phyloP scores from a whole-genome alignment of 2,888 invertebrate genomes.

The Phania funesta region DNA sequence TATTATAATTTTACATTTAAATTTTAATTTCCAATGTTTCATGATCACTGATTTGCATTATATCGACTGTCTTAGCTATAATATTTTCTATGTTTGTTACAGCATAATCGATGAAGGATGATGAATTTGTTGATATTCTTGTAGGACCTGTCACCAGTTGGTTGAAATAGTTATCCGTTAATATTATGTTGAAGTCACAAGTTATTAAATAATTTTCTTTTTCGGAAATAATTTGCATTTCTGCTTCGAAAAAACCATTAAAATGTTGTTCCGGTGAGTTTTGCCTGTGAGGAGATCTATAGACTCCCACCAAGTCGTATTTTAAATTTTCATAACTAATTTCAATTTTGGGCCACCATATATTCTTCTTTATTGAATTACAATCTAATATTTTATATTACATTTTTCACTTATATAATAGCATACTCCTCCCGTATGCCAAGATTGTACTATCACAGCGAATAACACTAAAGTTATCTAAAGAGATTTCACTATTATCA shows the following conservation, averaged over 20 bases:
- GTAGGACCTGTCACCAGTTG: neutral
- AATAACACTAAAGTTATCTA: neutral
- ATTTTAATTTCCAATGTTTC: neutral
- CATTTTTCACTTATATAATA: neutral
- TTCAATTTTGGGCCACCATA: neutral
- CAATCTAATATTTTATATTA: neutral
- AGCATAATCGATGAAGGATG: neutral
- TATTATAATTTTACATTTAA: neutral
- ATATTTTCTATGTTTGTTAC: neutral
- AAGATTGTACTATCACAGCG: slow-evolving; percentile 4
- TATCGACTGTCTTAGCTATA: neutral
- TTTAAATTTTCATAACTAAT: neutral
- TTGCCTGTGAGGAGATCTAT: slow-evolving; percentile 6
- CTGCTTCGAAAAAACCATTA: slow-evolving; percentile 5
- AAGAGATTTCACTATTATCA: neutral
- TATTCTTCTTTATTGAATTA: neutral
- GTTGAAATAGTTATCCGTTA: neutral
- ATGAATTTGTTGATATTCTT: neutral
- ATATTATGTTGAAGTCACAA: neutral
- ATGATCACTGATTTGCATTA: neutral
- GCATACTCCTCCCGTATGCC: slow-evolving; percentile 22
- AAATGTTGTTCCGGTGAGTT: neutral
- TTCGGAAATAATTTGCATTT: neutral
- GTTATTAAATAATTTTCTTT: too few relatives aligned
- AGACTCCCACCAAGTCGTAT: neutral